These are phyloP conservation scores for Wasmannia auropunctata DNA, from an alignment of 1,140 invertebrate species.

Conservation along the genomic window DNA sequence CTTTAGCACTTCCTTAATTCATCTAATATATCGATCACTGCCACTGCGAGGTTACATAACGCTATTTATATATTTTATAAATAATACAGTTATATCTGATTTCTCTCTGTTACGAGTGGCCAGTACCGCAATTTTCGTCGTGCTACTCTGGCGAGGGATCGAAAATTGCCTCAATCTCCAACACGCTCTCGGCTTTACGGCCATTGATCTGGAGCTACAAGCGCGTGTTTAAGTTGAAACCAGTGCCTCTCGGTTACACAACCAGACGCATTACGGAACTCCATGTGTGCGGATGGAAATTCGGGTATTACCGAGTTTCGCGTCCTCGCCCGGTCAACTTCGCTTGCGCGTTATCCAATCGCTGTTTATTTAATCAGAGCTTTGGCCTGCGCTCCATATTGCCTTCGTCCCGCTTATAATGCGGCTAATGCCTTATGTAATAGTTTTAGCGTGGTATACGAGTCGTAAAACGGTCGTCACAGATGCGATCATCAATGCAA, in stretches of 20 bases:
- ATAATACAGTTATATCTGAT: background rate
- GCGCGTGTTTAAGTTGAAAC: constrained; percentile 45
- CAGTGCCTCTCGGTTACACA: constrained; percentile 45
- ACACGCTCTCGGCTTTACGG: constrained; percentile 41
- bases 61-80: background rate
- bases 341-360: background rate
- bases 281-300: constrained; percentile 29
- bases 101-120: background rate
- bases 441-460: background rate
- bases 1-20: background rate
- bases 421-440: background rate
- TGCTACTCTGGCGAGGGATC: constrained; percentile 6
- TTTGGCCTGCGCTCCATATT: background rate
- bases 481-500: background rate
- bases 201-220: constrained; percentile 42
- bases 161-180: constrained; percentile 48
- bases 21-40: background rate
- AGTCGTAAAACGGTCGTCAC: background rate
- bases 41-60: background rate
- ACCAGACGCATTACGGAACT: constrained; percentile 43
- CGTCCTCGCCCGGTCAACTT: constrained; percentile 31
- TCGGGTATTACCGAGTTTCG: constrained; percentile 49
- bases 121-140: constrained; percentile 13
- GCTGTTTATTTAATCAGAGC: constrained; percentile 47
- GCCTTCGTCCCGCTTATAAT: background rate